phyloP scores from a whole-genome alignment of 2,113 vertebrate species.

The Tinamus guttatus region DNA sequence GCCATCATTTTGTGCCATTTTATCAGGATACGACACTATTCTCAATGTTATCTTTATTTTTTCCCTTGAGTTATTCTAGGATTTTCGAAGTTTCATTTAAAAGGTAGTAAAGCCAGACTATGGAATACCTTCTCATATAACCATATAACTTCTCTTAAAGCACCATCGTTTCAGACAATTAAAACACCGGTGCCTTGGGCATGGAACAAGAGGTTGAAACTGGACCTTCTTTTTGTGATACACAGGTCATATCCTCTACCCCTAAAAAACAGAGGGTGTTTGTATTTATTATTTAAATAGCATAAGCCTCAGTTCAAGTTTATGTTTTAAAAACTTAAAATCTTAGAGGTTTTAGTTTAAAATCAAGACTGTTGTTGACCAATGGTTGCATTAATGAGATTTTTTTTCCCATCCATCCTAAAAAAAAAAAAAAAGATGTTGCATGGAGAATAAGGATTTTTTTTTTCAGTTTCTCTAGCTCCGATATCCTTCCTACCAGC shows the following conservation, averaged over 20 bases:
- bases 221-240: not conserved
- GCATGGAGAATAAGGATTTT: not conserved
- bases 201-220: not conserved
- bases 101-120: not conserved
- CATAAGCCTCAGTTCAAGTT: not conserved
- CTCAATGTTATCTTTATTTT: not conserved
- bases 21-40: not conserved
- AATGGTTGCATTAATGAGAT: not conserved
- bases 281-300: not conserved
- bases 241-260: not conserved
- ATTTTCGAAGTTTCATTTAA: not conserved
- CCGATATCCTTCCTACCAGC: not conserved
- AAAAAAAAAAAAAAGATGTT: not conserved
- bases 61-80: not conserved
- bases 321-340: not conserved
- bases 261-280: not conserved
- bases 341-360: not conserved
- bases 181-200: not conserved
- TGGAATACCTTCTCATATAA: not conserved
- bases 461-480: not conserved
- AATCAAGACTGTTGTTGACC: fast-evolving
- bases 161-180: not conserved
- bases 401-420: fast-evolving
- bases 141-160: not conserved
- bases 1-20: not conserved